Evolutionary conservation across 1,140 invertebrate species (phyloP), one percentile per base, ranked within the genome.

Genomic region (Cydia amplana): DNA sequence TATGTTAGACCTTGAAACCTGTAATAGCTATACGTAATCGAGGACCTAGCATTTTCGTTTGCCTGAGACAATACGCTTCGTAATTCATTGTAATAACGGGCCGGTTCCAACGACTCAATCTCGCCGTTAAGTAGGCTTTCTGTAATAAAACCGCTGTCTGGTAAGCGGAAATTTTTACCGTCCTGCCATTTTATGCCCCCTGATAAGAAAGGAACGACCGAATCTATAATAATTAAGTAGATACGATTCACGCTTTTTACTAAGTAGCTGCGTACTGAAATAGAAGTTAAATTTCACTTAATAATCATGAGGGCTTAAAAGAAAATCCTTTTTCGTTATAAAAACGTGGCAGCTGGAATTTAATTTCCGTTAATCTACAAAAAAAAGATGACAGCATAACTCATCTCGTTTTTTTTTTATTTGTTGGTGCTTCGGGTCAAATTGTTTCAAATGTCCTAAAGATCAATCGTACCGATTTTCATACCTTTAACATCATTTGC

Each of bases 81-180:
- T 23, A 55, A 20, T 18, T 18, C 16, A 18, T n/a, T 7, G 51
- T 18, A 20, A 23, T 60, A 60, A 7, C 18, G 10, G 55, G 10
- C 20, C 55, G 28, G 65, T 74, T 76, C 72, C 76, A 79, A 80
- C 73, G 78, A 74, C 75, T 75, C 75, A 78, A 80, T 80, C 72
- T 74, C 72, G 72, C 76, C 77, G 73, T 78, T 80, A 75, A 72
- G 55, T 77, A 79, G 67, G 46, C 67, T 76, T 75, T 70, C 67
- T 40, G 63, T 70, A 74, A 81, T 79, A 77, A 79, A 81, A 79
- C 72, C 73, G 65, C 77, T 77, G 73, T 77, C 74, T 72, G 63
- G 74, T 72, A 76, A 78, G 76, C 77, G 76, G 75, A 82, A 77
- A 76, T 78, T 78, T 79, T 77, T 72, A 49, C 76, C 23, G 67